These are phyloP conservation scores for Choristoneura fumiferana DNA, from an alignment of 1,140 invertebrate genomes.

Conservation along the genomic window DNA sequence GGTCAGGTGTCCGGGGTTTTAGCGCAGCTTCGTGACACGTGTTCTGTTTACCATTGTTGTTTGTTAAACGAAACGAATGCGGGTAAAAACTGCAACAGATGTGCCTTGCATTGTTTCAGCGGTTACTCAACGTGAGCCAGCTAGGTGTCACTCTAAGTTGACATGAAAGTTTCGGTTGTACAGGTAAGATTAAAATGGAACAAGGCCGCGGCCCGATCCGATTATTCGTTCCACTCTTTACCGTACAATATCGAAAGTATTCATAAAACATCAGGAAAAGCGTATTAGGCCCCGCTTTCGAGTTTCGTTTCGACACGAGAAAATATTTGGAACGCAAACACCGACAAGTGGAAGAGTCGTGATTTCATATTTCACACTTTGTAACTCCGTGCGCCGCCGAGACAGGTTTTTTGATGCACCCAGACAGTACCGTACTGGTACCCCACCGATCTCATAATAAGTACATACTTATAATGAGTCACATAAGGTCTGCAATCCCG, in stretches of 20 bases:
- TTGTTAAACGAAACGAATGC: constrained; percentile 36
- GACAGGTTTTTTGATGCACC: constrained; percentile 65
- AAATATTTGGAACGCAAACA: constrained; percentile 75
- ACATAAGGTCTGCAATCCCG: constrained; percentile 11
- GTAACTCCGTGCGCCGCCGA: constrained; percentile 59
- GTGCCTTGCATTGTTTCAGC: not conserved
- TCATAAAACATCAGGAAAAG: constrained; percentile 42
- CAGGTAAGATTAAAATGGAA: constrained; percentile 33
- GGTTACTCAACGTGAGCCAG: not conserved
- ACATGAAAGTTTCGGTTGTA: not conserved
- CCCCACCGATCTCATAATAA: not conserved
- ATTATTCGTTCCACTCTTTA: constrained; percentile 36
- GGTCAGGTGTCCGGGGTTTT: constrained; percentile 52
- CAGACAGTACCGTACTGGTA: constrained; percentile 19
- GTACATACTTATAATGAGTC: not conserved
- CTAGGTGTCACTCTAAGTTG: not conserved
- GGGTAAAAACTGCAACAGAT: constrained; percentile 49
- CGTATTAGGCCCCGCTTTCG: constrained; percentile 34
- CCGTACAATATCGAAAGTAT: constrained; percentile 39
- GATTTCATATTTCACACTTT: constrained; percentile 78
- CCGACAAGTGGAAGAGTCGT: constrained; percentile 67
- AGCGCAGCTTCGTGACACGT: constrained; percentile 51
- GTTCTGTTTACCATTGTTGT: constrained; percentile 51
- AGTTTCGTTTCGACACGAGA: constrained; percentile 67
- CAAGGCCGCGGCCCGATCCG: constrained; percentile 36